Percentiles rank a stretch among this genome's conserved stretches.
phyloP scores from a whole-genome alignment of 2,797 vertebrate genomes.

The Sebastiscus albofasciatus region DNA sequence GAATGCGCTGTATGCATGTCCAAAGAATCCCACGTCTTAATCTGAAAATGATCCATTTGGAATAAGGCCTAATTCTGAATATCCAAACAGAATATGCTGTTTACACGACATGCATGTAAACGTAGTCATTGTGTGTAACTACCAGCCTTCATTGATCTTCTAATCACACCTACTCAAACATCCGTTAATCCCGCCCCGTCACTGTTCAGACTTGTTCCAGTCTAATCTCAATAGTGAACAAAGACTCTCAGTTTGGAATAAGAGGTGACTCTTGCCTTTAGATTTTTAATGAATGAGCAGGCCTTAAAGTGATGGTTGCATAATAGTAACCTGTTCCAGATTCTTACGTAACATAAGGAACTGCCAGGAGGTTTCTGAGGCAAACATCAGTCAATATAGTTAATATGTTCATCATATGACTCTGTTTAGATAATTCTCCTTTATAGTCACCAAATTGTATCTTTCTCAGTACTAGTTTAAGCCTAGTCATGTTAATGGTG shows the following conservation, averaged over 20 bases:
- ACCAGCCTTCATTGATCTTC: too few species aligned
- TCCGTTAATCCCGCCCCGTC: not conserved
- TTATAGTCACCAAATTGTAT: not conserved
- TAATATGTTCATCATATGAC: not conserved
- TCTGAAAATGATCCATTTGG: too few species aligned
- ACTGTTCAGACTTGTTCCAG: constrained; percentile 20
- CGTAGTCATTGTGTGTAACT: not conserved
- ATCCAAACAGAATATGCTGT: too few species aligned
- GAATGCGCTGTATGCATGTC: too few species aligned
- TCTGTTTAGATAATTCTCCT: not conserved
- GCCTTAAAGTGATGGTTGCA: not conserved
- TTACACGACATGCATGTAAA: too few species aligned
- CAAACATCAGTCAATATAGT: not conserved
- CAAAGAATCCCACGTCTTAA: too few species aligned
- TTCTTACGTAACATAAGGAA: not conserved
- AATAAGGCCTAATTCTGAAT: too few species aligned
- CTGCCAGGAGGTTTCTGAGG: not conserved
- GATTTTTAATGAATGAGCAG: not conserved
- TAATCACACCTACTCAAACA: not conserved
- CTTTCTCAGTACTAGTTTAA: not conserved
- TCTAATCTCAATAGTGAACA: not conserved
- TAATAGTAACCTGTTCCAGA: not conserved
- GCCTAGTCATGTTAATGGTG: not conserved
- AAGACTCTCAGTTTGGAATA: not conserved
- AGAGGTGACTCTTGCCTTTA: not conserved